A percentile compares a stretch with the other conserved stretches of the same genome.
These are phyloP conservation scores for Ara ararauna DNA, from an alignment of 2,797 vertebrate genomes.

Conservation along the genomic window DNA sequence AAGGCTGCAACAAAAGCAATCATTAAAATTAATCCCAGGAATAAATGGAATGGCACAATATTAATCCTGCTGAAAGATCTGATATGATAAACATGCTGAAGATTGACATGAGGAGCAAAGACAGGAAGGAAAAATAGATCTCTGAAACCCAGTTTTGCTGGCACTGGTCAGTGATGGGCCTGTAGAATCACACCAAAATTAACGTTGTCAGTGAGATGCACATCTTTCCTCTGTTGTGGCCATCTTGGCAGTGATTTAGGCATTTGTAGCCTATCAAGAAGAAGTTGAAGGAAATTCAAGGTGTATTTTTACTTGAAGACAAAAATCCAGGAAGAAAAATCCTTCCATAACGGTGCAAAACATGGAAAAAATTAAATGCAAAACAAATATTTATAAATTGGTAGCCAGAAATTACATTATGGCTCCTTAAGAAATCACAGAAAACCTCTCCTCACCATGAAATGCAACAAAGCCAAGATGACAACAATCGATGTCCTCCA, in stretches of 20 bases:
- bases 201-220: neutral
- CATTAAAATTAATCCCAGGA: constrained; percentile 50
- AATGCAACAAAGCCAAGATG: neutral
- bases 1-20: constrained; percentile 25
- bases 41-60: constrained; percentile 30
- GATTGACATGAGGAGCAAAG: neutral
- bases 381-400: neutral
- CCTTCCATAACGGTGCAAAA: neutral
- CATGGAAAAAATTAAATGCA: neutral
- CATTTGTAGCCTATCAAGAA: neutral
- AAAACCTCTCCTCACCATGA: neutral
- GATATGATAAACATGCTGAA: neutral
- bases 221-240: neutral
- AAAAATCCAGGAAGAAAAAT: neutral
- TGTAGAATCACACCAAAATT: neutral
- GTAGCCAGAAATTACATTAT: neutral
- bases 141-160: neutral
- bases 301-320: neutral
- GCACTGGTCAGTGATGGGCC: neutral
- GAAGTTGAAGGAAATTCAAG: neutral
- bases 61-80: neutral
- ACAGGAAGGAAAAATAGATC: neutral
- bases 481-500: neutral
- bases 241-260: neutral
- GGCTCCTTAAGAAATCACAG: neutral